These are phyloP conservation scores for Auanema sp. DNA, from an alignment of 2,888 invertebrate species.

Conservation along the genomic window DNA sequence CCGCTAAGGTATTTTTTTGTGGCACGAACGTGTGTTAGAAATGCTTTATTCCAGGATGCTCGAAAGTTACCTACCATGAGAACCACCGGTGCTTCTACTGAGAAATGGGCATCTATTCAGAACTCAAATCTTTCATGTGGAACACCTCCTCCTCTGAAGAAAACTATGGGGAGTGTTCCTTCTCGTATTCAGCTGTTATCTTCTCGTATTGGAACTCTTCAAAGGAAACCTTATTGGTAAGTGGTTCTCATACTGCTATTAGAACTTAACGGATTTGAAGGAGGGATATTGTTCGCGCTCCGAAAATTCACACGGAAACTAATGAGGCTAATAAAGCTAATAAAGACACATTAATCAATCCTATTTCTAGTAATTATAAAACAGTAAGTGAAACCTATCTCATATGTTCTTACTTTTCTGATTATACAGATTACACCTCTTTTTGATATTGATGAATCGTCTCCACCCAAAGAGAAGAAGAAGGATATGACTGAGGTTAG, in stretches of 20 bases:
- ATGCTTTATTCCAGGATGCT: slow-evolving; percentile 11
- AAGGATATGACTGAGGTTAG: neutral
- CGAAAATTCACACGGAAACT: slow-evolving; percentile 3
- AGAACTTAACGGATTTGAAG: neutral
- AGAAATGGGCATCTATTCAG: slow-evolving; percentile 15
- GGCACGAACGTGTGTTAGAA: neutral
- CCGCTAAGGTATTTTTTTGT: slow-evolving; percentile 14
- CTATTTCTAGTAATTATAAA: no score
- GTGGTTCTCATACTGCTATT: neutral
- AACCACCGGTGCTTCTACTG: slow-evolving; percentile 1
- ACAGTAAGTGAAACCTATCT: no score
- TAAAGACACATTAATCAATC: no score
- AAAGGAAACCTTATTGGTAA: slow-evolving; percentile 19
- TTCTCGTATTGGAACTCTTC: slow-evolving; percentile 14
- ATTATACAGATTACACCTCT: neutral
- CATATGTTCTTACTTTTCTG: no score
- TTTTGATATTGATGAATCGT: neutral
- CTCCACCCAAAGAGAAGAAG: neutral
- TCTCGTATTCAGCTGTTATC: slow-evolving; percentile 19
- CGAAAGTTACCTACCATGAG: slow-evolving; percentile 13
- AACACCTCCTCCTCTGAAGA: slow-evolving; percentile 14
- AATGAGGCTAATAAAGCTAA: slow-evolving; percentile 6
- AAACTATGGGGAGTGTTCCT: slow-evolving; percentile 9
- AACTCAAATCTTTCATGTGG: neutral
- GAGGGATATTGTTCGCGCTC: slow-evolving; percentile 14